Evolutionary conservation across 2,888 invertebrate genomes (phyloP).

Genomic region (Xestia sexstrigata): DNA sequence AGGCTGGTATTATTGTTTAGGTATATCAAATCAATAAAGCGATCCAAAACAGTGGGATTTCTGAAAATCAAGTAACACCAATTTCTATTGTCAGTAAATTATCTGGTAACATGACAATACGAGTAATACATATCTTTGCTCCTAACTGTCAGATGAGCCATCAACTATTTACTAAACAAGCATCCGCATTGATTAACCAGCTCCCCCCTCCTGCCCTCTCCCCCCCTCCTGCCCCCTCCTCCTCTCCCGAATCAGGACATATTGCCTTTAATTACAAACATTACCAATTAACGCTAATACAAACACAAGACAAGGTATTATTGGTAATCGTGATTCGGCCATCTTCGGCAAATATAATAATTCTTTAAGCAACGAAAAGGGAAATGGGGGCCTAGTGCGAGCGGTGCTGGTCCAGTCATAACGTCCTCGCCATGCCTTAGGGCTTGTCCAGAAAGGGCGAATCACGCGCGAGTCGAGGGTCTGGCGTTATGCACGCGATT

Average conservation of each 20-base stretch:
- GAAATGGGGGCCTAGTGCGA: not conserved
- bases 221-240: not conserved
- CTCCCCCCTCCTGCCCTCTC: not conserved
- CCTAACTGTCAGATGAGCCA: not conserved
- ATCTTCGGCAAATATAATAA: conserved; percentile 3
- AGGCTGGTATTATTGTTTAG: not conserved
- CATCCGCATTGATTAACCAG: conserved; percentile 20
- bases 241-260: not conserved
- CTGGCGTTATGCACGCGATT: too few species aligned
- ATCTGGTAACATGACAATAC: not conserved
- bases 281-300: conserved; percentile 15
- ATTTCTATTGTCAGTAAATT: not conserved
- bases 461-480: too few species aligned
- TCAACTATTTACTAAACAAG: conserved; percentile 13
- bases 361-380: not conserved
- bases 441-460: too few species aligned
- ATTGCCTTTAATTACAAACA: conserved; percentile 30
- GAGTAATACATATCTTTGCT: not conserved
- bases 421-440: not conserved
- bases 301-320: conserved; percentile 3
- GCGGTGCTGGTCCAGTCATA: not conserved
- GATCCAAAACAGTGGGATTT: not conserved
- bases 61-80: not conserved
- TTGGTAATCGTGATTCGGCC: not conserved
- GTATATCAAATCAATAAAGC: not conserved